Conservation (phyloP, 2,113 vertebrate species). For the Oncorhynchus gorbuscha region DNA sequence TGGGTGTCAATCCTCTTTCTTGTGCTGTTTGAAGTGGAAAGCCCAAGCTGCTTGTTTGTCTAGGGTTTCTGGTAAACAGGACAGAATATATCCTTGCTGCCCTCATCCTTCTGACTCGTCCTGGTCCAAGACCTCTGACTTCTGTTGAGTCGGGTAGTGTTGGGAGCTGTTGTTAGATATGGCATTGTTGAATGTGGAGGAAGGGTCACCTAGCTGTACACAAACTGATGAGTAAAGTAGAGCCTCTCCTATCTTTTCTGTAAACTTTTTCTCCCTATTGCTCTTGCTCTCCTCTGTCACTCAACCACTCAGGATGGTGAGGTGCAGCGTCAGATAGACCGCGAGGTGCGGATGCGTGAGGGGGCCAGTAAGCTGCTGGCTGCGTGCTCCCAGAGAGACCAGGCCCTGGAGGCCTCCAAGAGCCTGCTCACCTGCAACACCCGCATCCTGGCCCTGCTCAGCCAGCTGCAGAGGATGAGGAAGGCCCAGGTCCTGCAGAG, state of each 20-base stretch:
- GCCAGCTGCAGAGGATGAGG: constrained; percentile 79
- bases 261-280: not conserved
- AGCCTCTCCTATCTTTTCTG: not conserved
- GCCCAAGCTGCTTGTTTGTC: not conserved
- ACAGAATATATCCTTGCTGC: not conserved
- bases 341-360: constrained; percentile 84
- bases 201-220: not conserved
- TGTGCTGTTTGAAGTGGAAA: too few relatives aligned
- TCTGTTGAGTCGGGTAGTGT: not conserved
- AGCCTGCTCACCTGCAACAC: constrained; percentile 35
- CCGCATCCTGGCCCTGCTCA: constrained; percentile 82
- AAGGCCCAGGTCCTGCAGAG: constrained; percentile 77
- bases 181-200: not conserved
- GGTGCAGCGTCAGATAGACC: constrained; percentile 81
- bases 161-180: not conserved
- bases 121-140: not conserved
- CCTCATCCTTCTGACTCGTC: not conserved
- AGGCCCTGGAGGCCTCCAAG: constrained; percentile 85
- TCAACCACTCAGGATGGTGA: constrained; percentile 74
- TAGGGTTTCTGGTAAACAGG: not conserved
- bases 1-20: not conserved
- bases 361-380: constrained; percentile 82
- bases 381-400: constrained; percentile 80
- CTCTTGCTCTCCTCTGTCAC: not conserved
- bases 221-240: too few relatives aligned